Base-by-base conservation (phyloP, 2,888 invertebrate species). In the Phlogophora meticulosa region DNA sequence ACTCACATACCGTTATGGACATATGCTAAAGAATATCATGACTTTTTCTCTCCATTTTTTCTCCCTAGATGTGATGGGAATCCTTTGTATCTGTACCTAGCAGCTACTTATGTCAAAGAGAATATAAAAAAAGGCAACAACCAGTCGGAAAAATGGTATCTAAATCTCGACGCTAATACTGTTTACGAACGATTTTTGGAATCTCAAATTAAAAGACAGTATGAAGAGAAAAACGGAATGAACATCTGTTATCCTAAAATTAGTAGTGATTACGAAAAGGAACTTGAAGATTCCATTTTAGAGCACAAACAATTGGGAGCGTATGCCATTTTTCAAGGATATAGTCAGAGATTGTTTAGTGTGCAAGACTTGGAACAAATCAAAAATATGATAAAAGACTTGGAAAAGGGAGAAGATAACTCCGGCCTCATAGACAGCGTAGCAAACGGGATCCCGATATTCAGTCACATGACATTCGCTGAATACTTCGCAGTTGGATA, bases 401-500 rank as follows among this genome's bases (percentile, higher is more conserved):
- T 78, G 4, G 49, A 75, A 67, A 45, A 22, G 1, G 75, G 72
- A 15, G 46, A 40, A 32, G 75, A 78, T 11, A 72, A 72, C 10
- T 64, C 72, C 0, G 78, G 78, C 0, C 38, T 78, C 9, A 62
- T 78, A 20, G 51, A 66, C 13, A 53, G 42, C 20, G 60, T 75
- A 5, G 34, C 20, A n/a, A 55, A 75, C 22, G 59, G 55, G 10
- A 52, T 67, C 0, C 75, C 78, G 0, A 60, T 46, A 53, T 78
- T 78, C 11, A 38, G 66, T 17, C 78, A 76, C 51, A 42, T 57
- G 51, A 55, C 67, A 10, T 76, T 78, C 42, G 42, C 71, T 9
- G 78, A 78, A 36, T 63, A 78, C 38, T 77, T 68, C 17, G 78
- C 78, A 1, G 63, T 73, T 4, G 78, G 74, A 52, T 63, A 74